Percentiles rank a stretch among this genome's conserved stretches.
Conservation (phyloP, 1,140 invertebrate genomes). For the Melanaphis sacchari region DNA sequence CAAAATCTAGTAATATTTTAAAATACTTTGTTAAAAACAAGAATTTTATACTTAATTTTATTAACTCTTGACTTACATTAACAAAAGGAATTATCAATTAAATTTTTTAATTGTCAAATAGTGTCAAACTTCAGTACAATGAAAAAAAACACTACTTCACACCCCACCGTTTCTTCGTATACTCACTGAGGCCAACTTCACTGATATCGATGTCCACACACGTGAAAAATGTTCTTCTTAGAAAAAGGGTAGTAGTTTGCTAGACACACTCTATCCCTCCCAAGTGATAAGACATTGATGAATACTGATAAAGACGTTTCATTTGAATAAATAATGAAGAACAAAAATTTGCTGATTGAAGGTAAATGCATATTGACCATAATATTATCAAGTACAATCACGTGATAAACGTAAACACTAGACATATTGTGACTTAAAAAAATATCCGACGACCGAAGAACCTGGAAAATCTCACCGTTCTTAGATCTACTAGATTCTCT, state of each 20-base stretch:
- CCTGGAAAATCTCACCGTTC: background rate
- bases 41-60: background rate
- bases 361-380: background rate
- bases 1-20: background rate
- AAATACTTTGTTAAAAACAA: background rate
- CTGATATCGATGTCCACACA: too few relatives aligned
- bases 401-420: background rate
- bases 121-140: too few relatives aligned
- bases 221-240: too few relatives aligned
- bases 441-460: too few relatives aligned
- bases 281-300: too few relatives aligned
- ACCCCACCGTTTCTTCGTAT: too few relatives aligned
- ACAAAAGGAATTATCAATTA: background rate
- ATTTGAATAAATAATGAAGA: too few relatives aligned
- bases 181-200: too few relatives aligned
- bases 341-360: background rate
- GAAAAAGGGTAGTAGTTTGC: too few relatives aligned
- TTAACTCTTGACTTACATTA: background rate
- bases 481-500: background rate
- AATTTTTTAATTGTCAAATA: background rate
- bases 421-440: background rate
- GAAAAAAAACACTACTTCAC: too few relatives aligned
- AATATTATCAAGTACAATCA: background rate
- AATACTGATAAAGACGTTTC: too few relatives aligned
- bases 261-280: too few relatives aligned